phyloP scores from a whole-genome alignment of 37 sponge, comb jelly and placozoan genomes.

The Beroe forskalii region DNA sequence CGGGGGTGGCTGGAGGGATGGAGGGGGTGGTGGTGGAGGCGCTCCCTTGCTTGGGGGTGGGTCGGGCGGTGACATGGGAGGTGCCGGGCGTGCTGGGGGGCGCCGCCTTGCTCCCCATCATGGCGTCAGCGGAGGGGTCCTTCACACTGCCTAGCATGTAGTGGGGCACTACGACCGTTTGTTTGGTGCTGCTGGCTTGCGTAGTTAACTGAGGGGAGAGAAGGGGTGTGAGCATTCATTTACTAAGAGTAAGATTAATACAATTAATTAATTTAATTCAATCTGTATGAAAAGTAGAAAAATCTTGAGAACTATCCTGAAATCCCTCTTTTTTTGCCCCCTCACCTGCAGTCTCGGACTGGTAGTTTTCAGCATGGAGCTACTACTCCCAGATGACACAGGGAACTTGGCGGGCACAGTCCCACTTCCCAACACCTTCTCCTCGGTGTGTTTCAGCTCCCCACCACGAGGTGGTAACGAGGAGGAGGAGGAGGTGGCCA shows the following conservation, averaged over 20 bases:
- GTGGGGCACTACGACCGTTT: conserved; percentile 60
- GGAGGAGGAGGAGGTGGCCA: background rate
- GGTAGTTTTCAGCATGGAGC: conserved; percentile 56
- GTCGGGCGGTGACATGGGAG: background rate
- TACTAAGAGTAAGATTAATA: background rate
- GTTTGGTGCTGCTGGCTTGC: conserved; percentile 21
- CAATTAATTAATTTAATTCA: too few relatives aligned
- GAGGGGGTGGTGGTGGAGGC: background rate
- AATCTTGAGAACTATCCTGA: too few relatives aligned
- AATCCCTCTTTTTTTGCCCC: too few relatives aligned
- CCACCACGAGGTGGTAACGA: background rate
- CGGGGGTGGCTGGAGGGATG: background rate
- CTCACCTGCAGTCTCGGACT: conserved; percentile 42
- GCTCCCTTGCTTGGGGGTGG: background rate
- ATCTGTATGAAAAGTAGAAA: too few relatives aligned
- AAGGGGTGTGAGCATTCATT: background rate
- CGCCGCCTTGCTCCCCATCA: background rate
- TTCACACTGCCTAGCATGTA: conserved; percentile 44
- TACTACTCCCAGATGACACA: background rate
- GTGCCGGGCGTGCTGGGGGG: background rate
- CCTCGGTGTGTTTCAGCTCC: conserved; percentile 59
- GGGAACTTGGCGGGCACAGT: conserved; percentile 47
- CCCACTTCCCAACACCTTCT: conserved; percentile 48
- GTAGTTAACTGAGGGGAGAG: conserved; percentile 22
- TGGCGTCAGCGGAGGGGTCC: background rate